Base-by-base conservation (phyloP, 2,888 invertebrate species). In the Ochlodes sylvanus region DNA sequence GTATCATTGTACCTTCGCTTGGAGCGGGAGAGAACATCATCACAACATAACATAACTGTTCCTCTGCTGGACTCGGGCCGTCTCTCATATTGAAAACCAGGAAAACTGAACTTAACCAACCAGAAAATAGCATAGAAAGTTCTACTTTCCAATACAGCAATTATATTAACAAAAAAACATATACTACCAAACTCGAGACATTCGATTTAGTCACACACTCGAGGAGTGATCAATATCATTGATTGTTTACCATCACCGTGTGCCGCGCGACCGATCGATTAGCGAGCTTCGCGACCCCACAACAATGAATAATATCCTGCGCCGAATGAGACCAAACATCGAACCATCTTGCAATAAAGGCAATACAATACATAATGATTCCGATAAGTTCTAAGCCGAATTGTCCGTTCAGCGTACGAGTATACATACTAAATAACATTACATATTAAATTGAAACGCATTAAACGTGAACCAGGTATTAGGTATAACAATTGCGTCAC, bases 401-500 rank as follows among this genome's bases (percentile, higher is more conserved):
- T 34, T 61, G 34, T 19, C 50, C 34, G 32, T 50, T 38, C 10
- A 10, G 9, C 38, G 7, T 34, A 38, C 10, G 9, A 9, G 27
- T 38, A 10, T 38, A 9, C 38, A 38, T 9, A 38, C 10, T 38
- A 38, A 10, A 38, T 38, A 38, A 38, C 38, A 38, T 38, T 10
- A 38, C 38, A 12, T 34, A 34, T 38, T 44, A 58, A 44, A n/a
- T n/a, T 27, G 1, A 15, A 21, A 58, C 4, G 58, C 21, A 50
- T 17, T 34, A 32, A 15, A 15, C 12, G 44, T 47, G 27, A 19
- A 41, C 10, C 27, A 27, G 32, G 12, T 50, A 50, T 50, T 19
- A n/a, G n/a, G n/a, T n/a, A 50, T 44, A 27, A 44, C 55, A 55
- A 63, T 44, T 55, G 41, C 63, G 42, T 63, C 15, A 55, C 9